Evolutionary conservation across 1,140 invertebrate species (phyloP).

Genomic region (Drosophila navojoa): DNA sequence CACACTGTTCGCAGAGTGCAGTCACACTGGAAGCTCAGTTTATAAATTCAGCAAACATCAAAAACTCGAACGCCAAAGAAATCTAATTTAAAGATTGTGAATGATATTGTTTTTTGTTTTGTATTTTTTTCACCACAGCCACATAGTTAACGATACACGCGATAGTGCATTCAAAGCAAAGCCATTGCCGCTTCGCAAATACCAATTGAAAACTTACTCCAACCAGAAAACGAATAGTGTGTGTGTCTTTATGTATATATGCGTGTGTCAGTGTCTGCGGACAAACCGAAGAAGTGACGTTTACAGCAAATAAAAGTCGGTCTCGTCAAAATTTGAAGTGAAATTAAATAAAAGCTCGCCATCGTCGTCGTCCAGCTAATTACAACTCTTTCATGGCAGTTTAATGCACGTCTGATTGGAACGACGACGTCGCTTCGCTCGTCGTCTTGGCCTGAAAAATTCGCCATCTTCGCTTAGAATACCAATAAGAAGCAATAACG

Average conservation of each 20-base stretch:
- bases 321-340: slow-evolving; percentile 65
- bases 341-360: slow-evolving; percentile 44
- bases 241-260: slow-evolving; percentile 38
- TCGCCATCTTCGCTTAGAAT: slow-evolving; percentile 41
- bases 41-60: slow-evolving; percentile 51
- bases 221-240: slow-evolving; percentile 41
- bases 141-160: slow-evolving; percentile 9
- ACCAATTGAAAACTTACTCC: slow-evolving; percentile 27
- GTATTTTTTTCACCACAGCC: slow-evolving; percentile 34
- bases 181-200: not conserved
- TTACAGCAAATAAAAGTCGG: slow-evolving; percentile 58
- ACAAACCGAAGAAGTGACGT: slow-evolving; percentile 56
- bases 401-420: slow-evolving; percentile 37
- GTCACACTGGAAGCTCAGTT: slow-evolving; percentile 48
- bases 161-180: slow-evolving; percentile 22
- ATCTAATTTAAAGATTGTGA: slow-evolving; percentile 35
- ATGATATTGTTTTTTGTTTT: slow-evolving; percentile 48
- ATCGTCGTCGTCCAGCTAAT: slow-evolving; percentile 13
- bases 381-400: slow-evolving; percentile 35
- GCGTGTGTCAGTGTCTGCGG: slow-evolving; percentile 41
- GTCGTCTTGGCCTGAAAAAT: slow-evolving; percentile 24
- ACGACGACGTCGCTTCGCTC: slow-evolving; percentile 44
- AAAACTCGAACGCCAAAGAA: slow-evolving; percentile 42
- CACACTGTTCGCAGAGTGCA: slow-evolving; percentile 31
- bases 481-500: slow-evolving; percentile 44